phyloP scores from a whole-genome alignment of 2,888 invertebrate genomes.

The Cordilura impudica region DNA sequence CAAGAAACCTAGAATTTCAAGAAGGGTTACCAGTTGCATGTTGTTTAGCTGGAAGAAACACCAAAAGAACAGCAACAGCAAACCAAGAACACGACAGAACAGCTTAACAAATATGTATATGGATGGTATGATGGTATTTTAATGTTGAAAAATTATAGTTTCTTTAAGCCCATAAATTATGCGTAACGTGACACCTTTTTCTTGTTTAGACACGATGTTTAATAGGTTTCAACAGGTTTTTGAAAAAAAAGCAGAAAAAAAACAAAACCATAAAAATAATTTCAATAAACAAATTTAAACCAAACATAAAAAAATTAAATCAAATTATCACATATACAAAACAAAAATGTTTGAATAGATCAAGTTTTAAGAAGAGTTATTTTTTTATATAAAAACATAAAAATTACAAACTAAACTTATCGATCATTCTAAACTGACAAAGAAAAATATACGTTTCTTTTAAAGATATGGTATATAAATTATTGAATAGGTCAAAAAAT shows the following conservation, averaged over 20 bases:
- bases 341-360: constrained; percentile 8
- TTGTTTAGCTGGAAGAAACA: background rate
- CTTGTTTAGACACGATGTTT: constrained; percentile 66
- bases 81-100: background rate
- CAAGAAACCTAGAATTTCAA: background rate
- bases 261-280: background rate
- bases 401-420: no score
- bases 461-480: no score
- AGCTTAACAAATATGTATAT: constrained; percentile 41
- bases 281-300: background rate
- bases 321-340: background rate
- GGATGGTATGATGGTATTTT: no score
- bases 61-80: background rate
- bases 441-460: no score
- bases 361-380: constrained; percentile 12
- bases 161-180: constrained; percentile 71
- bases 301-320: background rate
- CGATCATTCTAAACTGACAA: no score
- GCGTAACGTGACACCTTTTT: constrained; percentile 76
- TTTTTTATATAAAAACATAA: no score
- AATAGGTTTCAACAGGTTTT: constrained; percentile 56
- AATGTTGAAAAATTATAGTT: constrained; percentile 68
- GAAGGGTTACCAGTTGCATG: constrained; percentile 46
- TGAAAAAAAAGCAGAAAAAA: background rate
- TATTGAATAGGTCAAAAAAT: no score